A percentile compares a stretch with the other conserved stretches of the same genome.
Evolutionary conservation across 2,113 vertebrate species (phyloP).

Genomic region (Aspiorhynchus laticeps): DNA sequence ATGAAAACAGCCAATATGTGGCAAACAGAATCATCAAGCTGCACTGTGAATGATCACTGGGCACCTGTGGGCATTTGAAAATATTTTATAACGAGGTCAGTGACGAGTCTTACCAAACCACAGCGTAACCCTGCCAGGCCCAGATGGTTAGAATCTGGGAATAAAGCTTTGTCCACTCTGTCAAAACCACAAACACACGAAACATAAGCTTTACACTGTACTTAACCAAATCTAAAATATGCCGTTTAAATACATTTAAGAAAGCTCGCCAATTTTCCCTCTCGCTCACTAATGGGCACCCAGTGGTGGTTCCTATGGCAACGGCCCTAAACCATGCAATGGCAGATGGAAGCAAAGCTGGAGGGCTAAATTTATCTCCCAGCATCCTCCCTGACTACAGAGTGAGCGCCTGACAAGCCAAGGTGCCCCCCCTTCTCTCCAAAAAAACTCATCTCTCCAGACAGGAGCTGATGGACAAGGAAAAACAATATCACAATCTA

Average conservation of each 20-base stretch:
- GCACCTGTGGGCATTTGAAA: background rate
- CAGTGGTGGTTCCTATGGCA: constrained; percentile 80
- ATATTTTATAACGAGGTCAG: constrained; percentile 9
- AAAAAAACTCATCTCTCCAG: constrained; percentile 58
- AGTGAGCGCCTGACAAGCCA: constrained; percentile 58
- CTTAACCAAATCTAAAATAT: constrained; percentile 55
- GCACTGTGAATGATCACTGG: too few relatives aligned
- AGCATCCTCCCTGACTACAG: constrained; percentile 74
- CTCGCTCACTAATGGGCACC: constrained; percentile 75
- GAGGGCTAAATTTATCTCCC: constrained; percentile 82
- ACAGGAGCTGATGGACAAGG: constrained; percentile 57
- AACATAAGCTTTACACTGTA: constrained; percentile 14
- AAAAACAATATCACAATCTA: constrained; percentile 61
- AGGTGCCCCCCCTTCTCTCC: constrained; percentile 64
- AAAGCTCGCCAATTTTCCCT: constrained; percentile 73
- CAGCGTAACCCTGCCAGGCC: background rate
- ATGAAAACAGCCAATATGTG: background rate
- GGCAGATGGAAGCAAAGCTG: constrained; percentile 81
- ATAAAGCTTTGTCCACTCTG: background rate
- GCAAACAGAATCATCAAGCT: background rate
- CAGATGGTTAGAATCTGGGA: constrained; percentile 1
- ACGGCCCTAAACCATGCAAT: constrained; percentile 81
- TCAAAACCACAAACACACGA: background rate
- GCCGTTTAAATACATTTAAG: constrained; percentile 70
- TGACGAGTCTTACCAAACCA: background rate